Percentiles rank a stretch among this genome's conserved stretches.
phyloP scores from a whole-genome alignment of 2,888 invertebrate species.

The Cepaea hortensis region DNA sequence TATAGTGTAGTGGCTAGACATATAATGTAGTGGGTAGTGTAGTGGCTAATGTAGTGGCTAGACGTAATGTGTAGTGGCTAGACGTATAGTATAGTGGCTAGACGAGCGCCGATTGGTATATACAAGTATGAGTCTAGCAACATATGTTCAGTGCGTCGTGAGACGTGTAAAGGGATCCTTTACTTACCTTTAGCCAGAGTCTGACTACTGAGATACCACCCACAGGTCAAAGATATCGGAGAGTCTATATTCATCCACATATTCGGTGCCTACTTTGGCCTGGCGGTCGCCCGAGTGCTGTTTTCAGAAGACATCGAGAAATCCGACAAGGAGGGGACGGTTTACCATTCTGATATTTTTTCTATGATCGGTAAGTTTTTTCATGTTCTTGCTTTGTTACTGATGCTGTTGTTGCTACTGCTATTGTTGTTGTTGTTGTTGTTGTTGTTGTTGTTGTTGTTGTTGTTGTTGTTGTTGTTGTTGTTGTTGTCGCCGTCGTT shows the following conservation, averaged over 20 bases:
- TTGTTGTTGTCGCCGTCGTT: background rate
- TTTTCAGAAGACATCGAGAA: slow-evolving; percentile 68
- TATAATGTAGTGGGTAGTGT: too few relatives aligned
- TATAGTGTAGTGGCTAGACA: too few relatives aligned
- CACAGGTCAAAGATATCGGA: slow-evolving; percentile 90
- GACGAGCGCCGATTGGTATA: too few relatives aligned
- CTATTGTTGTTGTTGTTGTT: too few relatives aligned
- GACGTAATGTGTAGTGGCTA: too few relatives aligned
- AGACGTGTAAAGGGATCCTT: too few relatives aligned
- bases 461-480: background rate
- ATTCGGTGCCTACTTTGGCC: slow-evolving; percentile 95
- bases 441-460: background rate
- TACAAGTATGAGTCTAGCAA: too few relatives aligned
- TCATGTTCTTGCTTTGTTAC: too few relatives aligned
- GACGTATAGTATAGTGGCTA: too few relatives aligned
- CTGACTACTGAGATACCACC: background rate
- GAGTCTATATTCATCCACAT: slow-evolving; percentile 94
- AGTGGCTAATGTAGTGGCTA: too few relatives aligned
- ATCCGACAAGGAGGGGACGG: slow-evolving; percentile 73
- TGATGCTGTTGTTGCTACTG: background rate
- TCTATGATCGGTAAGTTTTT: slow-evolving; percentile 88
- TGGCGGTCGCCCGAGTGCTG: slow-evolving; percentile 86
- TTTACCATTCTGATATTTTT: slow-evolving; percentile 90
- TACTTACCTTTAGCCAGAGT: too few relatives aligned
- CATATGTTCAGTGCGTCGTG: too few relatives aligned